These are phyloP conservation scores for Diceros bicornis DNA, from an alignment of 2,797 vertebrate species.

Conservation along the genomic window DNA sequence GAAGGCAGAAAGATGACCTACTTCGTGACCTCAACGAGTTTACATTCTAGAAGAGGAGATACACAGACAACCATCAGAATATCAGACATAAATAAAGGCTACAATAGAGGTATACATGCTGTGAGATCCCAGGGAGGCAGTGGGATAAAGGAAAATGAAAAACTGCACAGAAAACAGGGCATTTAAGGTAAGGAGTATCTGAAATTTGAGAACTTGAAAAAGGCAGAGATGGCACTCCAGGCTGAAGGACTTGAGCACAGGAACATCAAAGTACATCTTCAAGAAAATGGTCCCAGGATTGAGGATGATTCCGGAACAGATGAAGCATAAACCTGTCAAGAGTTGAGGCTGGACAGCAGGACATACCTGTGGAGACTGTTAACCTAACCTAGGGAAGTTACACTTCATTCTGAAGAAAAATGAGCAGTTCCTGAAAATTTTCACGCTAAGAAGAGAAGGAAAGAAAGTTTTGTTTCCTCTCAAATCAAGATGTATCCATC, in stretches of 20 bases:
- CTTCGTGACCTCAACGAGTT: not conserved
- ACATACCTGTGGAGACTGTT: not conserved
- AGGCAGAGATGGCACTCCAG: not conserved
- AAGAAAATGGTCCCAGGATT: not conserved
- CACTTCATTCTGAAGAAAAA: not conserved
- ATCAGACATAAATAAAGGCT: not conserved
- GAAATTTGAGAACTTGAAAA: constrained; percentile 11
- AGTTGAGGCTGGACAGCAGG: not conserved
- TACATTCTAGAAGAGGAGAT: not conserved
- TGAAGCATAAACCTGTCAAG: not conserved
- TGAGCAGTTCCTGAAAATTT: not conserved
- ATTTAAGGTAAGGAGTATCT: not conserved
- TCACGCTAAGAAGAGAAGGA: not conserved
- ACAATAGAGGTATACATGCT: not conserved
- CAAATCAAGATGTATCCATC: not conserved
- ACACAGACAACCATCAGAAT: not conserved
- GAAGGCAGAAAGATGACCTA: not conserved
- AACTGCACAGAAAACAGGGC: not conserved
- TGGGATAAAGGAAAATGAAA: not conserved
- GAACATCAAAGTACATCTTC: not conserved
- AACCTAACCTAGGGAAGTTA: not conserved
- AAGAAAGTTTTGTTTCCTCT: not conserved
- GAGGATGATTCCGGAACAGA: not conserved
- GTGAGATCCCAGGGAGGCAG: not conserved
- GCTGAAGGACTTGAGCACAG: not conserved